phyloP scores from a whole-genome alignment of 2,888 invertebrate species.

The Mayetiola destructor region DNA sequence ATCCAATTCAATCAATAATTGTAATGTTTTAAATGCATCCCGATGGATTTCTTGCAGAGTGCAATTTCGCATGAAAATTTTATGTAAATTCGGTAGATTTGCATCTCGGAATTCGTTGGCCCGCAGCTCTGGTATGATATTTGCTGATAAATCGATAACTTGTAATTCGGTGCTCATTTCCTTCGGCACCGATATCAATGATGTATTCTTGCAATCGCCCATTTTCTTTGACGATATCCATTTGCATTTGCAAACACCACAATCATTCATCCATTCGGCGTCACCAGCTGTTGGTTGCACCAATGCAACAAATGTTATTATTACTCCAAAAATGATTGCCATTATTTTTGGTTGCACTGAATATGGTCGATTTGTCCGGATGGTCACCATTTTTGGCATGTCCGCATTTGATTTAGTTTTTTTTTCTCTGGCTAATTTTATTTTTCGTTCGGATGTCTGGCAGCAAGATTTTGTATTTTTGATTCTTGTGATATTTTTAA shows the following conservation, averaged over 20 bases:
- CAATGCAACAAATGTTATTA: neutral
- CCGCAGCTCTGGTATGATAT: constrained; percentile 49
- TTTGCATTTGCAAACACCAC: constrained; percentile 54
- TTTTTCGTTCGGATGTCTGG: neutral
- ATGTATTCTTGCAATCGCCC: constrained; percentile 58
- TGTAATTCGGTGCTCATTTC: constrained; percentile 57
- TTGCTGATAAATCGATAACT: constrained; percentile 56
- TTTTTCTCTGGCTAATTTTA: neutral
- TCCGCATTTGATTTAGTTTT: neutral
- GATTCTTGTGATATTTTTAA: neutral
- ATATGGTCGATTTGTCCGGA: neutral
- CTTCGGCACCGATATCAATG: constrained; percentile 54
- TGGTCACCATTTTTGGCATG: neutral
- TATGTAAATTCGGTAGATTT: constrained; percentile 64
- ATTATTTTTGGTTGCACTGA: neutral
- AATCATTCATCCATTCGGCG: constrained; percentile 31
- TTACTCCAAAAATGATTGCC: neutral
- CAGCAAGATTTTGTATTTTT: neutral
- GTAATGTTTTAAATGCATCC: constrained; percentile 59
- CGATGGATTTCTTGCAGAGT: constrained; percentile 55
- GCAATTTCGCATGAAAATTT: constrained; percentile 60
- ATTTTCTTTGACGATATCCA: constrained; percentile 76
- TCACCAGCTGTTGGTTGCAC: constrained; percentile 19
- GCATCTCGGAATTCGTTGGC: constrained; percentile 53
- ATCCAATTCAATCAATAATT: constrained; percentile 69